Percentiles rank a stretch among this genome's conserved stretches.
Conservation (phyloP, 2,888 invertebrate species). For the Palloptera scutellata region DNA sequence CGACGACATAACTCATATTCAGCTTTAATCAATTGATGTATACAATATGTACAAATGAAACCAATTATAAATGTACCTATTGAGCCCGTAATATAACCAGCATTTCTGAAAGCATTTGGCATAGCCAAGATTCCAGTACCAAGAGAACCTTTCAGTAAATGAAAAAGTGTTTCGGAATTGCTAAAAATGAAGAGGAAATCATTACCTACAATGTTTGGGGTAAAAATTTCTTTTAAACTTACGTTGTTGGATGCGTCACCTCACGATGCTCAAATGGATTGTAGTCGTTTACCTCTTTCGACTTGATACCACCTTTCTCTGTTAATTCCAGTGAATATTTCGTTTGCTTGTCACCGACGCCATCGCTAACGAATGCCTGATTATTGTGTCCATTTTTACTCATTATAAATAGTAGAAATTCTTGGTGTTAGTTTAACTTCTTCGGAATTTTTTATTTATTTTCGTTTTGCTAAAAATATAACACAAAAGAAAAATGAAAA, state of each 20-base stretch:
- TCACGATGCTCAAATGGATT: conserved; percentile 76
- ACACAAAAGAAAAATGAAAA: no score
- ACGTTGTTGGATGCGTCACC: conserved; percentile 77
- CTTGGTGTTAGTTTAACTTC: no score
- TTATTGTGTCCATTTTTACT: conserved; percentile 62
- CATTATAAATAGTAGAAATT: conserved; percentile 46
- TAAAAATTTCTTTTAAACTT: conserved; percentile 57
- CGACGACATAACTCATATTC: conserved; percentile 71
- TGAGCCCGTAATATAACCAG: conserved; percentile 73
- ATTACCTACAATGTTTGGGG: neutral
- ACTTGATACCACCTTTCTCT: conserved; percentile 54
- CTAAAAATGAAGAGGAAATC: conserved; percentile 65
- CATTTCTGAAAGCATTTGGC: conserved; percentile 74
- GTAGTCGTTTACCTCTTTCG: conserved; percentile 66
- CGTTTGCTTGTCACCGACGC: conserved; percentile 49
- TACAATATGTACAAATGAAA: conserved; percentile 90
- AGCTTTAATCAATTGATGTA: conserved; percentile 78
- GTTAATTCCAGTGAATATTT: conserved; percentile 58
- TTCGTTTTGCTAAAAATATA: no score
- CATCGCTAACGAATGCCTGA: conserved; percentile 59
- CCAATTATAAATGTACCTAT: conserved; percentile 86
- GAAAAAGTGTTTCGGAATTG: conserved; percentile 85
- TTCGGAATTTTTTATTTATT: no score
- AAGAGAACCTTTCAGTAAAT: conserved; percentile 89
- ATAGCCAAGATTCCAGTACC: conserved; percentile 95